Evolutionary conservation across 2,888 invertebrate genomes (phyloP), one percentile per base, ranked within the genome.

Genomic region (Polyommatus icarus): DNA sequence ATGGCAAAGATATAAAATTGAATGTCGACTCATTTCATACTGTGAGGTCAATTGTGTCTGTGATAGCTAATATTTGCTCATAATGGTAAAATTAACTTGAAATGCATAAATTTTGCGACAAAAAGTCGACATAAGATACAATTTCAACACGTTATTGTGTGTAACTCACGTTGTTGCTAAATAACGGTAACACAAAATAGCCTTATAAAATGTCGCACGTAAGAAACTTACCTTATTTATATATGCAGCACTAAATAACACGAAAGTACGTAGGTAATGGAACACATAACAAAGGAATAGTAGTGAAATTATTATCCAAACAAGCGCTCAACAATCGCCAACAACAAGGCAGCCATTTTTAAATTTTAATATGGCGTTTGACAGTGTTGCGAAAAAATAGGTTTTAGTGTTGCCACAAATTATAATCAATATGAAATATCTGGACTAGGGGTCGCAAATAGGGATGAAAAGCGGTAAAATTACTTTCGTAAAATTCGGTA

Each of bases 281-380:
- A 89, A 88, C 87, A 85, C 89, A 90, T 90, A 89, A 83, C 88
- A 87, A 85, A 87, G 80, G 80, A 79, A 88, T 24, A 24, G n/a
- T 90, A 91, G 92, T 88, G 91, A 91, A 88, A 91, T 85, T 91
- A 90, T 89, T 88, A 88, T 83, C 86, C 82, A 91, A 91, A 93
- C 92, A 92, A 92, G 91, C 90, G 89, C 90, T 88, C 90, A 90
- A 89, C 91, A 92, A 88, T 92, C 90, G 87, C 92, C 89, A 94
- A 91, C 92, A 93, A 94, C 93, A 94, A 90, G 91, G 90, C 90
- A 91, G 93, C 93, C 93, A 94, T 94, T 86, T 93, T 91, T 85
- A 83, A 83, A 84, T 29, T 67, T 32, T 29, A 67, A 90, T 86
- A 91, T 90, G 90, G 90, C 90, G 88, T 83, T 81, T 80, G 59